A percentile compares a stretch with the other conserved stretches of the same genome.
These are phyloP conservation scores for Nymphalis c-album DNA, from an alignment of 2,888 invertebrate species.

Conservation along the genomic window DNA sequence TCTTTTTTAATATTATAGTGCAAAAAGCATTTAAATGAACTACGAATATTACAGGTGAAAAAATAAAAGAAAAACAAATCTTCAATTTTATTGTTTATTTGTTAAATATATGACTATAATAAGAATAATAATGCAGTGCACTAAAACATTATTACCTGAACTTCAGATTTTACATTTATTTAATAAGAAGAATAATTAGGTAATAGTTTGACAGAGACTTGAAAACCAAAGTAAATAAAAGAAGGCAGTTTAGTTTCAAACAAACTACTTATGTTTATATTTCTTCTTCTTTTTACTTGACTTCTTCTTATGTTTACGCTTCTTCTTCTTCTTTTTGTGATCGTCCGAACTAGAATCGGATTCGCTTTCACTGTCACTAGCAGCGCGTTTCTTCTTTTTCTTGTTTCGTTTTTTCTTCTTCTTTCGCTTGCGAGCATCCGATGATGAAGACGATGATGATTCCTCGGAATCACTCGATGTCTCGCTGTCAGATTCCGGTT, in stretches of 20 bases:
- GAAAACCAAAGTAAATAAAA: constrained; percentile 35
- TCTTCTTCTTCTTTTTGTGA: constrained; percentile 85
- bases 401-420: constrained; percentile 84
- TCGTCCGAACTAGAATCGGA: constrained; percentile 85
- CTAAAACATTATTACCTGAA: constrained; percentile 41
- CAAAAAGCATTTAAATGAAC: background rate
- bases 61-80: constrained; percentile 4
- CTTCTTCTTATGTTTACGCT: constrained; percentile 86
- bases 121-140: constrained; percentile 39
- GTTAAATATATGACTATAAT: constrained; percentile 38
- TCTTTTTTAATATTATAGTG: no score
- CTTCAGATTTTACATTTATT: constrained; percentile 17
- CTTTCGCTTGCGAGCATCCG: constrained; percentile 80
- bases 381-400: constrained; percentile 82
- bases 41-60: background rate
- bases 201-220: constrained; percentile 44
- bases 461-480: constrained; percentile 74
- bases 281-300: constrained; percentile 88
- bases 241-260: constrained; percentile 19
- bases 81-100: constrained; percentile 34
- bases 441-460: constrained; percentile 76
- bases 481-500: constrained; percentile 71
- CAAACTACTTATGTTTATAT: constrained; percentile 75
- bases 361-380: constrained; percentile 83
- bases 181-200: constrained; percentile 31